Percentiles rank a stretch among this genome's conserved stretches.
Conservation (phyloP, 2,797 vertebrate genomes). For the Mustela erminea region DNA sequence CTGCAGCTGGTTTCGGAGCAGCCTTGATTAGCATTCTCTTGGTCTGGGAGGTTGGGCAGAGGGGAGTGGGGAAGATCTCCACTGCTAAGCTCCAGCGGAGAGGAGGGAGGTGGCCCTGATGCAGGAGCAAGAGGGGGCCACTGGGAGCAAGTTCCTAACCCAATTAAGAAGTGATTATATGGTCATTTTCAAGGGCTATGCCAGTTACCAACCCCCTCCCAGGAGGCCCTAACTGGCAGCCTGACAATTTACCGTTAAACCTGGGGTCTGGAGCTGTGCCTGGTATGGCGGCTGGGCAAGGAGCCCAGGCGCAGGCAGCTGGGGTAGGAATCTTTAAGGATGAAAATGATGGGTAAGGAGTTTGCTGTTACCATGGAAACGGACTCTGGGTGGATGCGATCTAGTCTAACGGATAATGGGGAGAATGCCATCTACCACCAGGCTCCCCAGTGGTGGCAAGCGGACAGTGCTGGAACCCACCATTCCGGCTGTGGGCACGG, state of each 20-base stretch:
- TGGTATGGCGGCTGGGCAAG: background rate
- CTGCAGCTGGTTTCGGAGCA: background rate
- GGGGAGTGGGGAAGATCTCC: background rate
- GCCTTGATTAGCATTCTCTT: background rate
- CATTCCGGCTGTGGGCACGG: background rate
- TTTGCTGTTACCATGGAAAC: slow-evolving; percentile 74
- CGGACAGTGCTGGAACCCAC: background rate
- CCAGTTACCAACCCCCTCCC: slow-evolving; percentile 23
- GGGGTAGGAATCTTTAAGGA: slow-evolving; percentile 65
- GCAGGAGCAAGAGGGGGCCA: background rate
- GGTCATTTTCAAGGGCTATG: slow-evolving; percentile 13
- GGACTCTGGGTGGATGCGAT: slow-evolving; percentile 50
- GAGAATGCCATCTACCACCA: slow-evolving; percentile 45
- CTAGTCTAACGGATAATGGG: background rate
- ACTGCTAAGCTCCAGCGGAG: background rate
- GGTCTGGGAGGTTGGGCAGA: background rate
- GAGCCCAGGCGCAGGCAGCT: slow-evolving; percentile 52
- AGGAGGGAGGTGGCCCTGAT: background rate
- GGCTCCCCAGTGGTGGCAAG: background rate
- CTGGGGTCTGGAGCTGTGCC: slow-evolving; percentile 20
- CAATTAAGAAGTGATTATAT: slow-evolving; percentile 50
- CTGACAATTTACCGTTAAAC: background rate
- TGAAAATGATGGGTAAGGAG: slow-evolving; percentile 63
- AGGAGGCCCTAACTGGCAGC: slow-evolving; percentile 43
- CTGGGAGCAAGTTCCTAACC: background rate